These are phyloP conservation scores for Oligia latruncula DNA, from an alignment of 2,888 invertebrate genomes.

Conservation along the genomic window DNA sequence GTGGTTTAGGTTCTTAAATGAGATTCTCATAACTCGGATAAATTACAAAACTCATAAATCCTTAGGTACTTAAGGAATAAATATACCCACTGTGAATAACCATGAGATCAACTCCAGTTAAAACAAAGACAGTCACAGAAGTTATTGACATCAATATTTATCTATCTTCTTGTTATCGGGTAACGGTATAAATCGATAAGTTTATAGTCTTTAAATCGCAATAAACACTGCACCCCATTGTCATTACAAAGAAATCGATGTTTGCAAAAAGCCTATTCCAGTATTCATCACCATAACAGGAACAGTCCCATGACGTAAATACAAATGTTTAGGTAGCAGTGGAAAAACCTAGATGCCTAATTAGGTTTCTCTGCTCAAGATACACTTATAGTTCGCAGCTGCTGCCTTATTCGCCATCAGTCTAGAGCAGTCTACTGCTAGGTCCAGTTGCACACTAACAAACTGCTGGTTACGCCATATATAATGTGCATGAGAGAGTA, in stretches of 20 bases:
- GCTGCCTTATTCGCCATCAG: not conserved
- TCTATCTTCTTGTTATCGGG: conserved; percentile 39
- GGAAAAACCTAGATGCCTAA: not conserved
- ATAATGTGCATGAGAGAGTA: not conserved
- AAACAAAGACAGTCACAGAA: conserved; percentile 47
- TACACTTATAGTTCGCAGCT: not conserved
- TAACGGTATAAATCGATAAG: conserved; percentile 11
- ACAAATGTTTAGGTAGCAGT: not conserved
- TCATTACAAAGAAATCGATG: not conserved
- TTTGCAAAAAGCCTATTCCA: not conserved
- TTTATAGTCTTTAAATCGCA: conserved; percentile 21
- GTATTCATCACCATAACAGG: not conserved
- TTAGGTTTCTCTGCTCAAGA: not conserved
- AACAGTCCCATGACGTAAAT: not conserved
- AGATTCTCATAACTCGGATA: not conserved
- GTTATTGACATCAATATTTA: conserved; percentile 49
- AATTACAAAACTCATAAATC: conserved; percentile 10
- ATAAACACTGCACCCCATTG: not conserved
- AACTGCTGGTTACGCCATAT: not conserved
- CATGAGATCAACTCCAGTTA: conserved; percentile 5
- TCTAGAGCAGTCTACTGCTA: not conserved
- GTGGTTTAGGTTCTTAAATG: not conserved
- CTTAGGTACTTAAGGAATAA: not conserved
- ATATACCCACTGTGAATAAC: not conserved
- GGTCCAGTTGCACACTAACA: not conserved